A percentile compares a stretch with the other conserved stretches of the same genome.
phyloP scores from a whole-genome alignment of 1,140 invertebrate species.

The Hyles vespertilio region DNA sequence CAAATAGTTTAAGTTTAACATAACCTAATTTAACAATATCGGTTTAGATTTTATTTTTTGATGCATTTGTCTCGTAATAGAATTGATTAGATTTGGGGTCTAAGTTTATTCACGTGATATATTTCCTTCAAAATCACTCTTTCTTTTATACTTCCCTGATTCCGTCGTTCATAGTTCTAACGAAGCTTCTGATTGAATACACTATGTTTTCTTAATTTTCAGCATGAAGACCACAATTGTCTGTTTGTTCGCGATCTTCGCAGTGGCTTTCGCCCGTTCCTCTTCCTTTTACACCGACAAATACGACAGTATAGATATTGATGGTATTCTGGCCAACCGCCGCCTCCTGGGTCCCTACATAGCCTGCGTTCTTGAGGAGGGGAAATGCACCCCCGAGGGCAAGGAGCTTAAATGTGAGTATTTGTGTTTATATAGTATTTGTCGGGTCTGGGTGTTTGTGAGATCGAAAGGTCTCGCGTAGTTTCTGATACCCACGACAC shows the following conservation, averaged over 20 bases:
- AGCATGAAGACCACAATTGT: conserved; percentile 41
- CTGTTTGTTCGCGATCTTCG: conserved; percentile 30
- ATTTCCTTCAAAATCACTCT: too few relatives aligned
- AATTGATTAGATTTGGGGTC: too few relatives aligned
- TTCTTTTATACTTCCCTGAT: too few relatives aligned
- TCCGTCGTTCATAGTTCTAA: too few relatives aligned
- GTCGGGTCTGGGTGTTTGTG: neutral
- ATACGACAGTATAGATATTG: conserved; percentile 83
- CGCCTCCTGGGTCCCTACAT: conserved; percentile 81
- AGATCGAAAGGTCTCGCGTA: too few relatives aligned
- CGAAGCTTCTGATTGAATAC: too few relatives aligned
- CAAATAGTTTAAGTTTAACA: too few relatives aligned
- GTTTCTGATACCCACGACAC: too few relatives aligned
- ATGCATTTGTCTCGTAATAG: too few relatives aligned
- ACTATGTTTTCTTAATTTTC: conserved; percentile 23
- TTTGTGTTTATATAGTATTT: neutral
- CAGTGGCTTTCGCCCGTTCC: conserved; percentile 38
- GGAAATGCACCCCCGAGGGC: conserved; percentile 82
- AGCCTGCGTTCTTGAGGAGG: conserved; percentile 81
- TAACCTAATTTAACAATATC: too few relatives aligned
- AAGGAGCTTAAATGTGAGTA: conserved; percentile 82
- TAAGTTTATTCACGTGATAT: too few relatives aligned
- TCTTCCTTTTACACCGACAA: conserved; percentile 79
- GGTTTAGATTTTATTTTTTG: too few relatives aligned
- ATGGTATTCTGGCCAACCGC: conserved; percentile 80